Conservation (phyloP, 2,113 vertebrate genomes). For the Stegostoma tigrinum region DNA sequence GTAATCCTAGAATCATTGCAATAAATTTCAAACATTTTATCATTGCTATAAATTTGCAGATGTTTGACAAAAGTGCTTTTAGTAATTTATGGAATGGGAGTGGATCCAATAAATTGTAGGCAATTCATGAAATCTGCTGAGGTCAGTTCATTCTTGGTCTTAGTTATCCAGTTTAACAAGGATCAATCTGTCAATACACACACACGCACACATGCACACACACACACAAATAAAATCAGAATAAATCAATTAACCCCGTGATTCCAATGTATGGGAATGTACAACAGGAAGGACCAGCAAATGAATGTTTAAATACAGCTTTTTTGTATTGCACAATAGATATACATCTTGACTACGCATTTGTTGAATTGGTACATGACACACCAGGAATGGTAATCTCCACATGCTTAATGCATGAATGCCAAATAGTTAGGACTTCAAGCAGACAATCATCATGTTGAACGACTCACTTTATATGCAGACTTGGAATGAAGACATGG, state of each 20-base stretch:
- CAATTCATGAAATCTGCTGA: neutral
- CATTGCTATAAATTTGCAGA: neutral
- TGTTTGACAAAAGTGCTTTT: neutral
- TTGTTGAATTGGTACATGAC: neutral
- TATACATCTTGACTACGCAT: neutral
- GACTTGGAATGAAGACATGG: neutral
- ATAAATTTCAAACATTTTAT: neutral
- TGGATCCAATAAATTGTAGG: neutral
- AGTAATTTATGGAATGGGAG: neutral
- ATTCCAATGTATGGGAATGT: neutral
- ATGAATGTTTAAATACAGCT: neutral
- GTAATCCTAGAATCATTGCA: neutral
- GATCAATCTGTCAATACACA: neutral
- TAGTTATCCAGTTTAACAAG: neutral
- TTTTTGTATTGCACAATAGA: neutral
- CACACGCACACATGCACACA: too few species aligned
- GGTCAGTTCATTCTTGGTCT: neutral
- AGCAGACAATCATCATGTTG: neutral
- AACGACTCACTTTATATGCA: neutral
- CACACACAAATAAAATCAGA: neutral
- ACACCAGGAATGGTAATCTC: neutral
- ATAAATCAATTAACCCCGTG: neutral
- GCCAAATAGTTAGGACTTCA: neutral
- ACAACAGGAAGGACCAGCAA: neutral
- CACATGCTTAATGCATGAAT: neutral